Evolutionary conservation across 1,140 invertebrate species (phyloP).

Genomic region (Drosophila equinoxialis): DNA sequence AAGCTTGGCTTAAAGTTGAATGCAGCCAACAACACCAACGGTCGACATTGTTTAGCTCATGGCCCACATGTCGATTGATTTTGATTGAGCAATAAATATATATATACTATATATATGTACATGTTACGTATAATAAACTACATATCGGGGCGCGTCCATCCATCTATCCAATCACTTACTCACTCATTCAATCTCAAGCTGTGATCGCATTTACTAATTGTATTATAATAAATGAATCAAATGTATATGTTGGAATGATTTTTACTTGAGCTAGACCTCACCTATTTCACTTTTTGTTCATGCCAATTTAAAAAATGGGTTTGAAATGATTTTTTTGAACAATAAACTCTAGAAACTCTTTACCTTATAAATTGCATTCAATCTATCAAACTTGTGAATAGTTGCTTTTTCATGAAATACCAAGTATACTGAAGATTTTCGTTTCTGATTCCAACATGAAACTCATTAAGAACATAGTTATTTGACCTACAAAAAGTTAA

Average conservation of each 20-base stretch:
- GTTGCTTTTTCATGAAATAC: no score
- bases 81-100: slow-evolving; percentile 13
- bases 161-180: neutral
- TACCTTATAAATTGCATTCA: no score
- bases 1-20: neutral
- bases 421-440: no score
- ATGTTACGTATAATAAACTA: neutral
- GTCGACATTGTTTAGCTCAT: slow-evolving; percentile 11
- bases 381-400: neutral
- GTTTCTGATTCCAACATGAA: no score
- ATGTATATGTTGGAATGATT: slow-evolving; percentile 27
- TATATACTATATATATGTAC: neutral
- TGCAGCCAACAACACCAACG: neutral
- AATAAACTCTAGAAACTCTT: no score
- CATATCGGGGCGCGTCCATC: slow-evolving; percentile 5
- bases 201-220: slow-evolving; percentile 11
- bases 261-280: slow-evolving; percentile 2
- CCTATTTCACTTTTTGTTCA: neutral
- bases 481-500: no score
- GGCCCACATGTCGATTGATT: slow-evolving; percentile 7
- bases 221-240: slow-evolving; percentile 41
- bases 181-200: slow-evolving; percentile 1
- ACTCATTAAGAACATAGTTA: no score
- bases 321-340: neutral
- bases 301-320: neutral